Base-by-base conservation (phyloP, 2,888 invertebrate genomes). In the Oscheius sp. region DNA sequence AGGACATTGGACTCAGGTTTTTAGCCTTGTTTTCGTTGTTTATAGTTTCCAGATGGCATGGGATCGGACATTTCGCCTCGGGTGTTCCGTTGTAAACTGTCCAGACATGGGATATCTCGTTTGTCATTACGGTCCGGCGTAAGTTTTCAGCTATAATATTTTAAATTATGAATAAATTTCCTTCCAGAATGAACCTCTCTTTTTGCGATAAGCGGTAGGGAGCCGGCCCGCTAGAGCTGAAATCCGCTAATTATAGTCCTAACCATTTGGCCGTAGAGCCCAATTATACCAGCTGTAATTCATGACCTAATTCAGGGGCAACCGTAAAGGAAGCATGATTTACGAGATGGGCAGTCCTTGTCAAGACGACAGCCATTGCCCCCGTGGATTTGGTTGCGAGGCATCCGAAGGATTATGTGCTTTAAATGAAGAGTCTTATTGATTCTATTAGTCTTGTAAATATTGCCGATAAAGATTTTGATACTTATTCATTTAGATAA, bases 41-140 rank as follows among this genome's bases (percentile, higher is more conserved):
- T 50, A 25, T 12, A 52, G n/a, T n/a, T 34, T 69, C 66, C 68
- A 77, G 72, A 77, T 77, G 76, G 76, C 76, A 23, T 77, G 76
- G 76, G 74, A 74, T 50, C 64, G 72, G 55, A 73, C 71, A 8
- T 77, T 66, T 34, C 73, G 74, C 5, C 65, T 77, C 8, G 76
- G 76, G 12, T 77, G 76, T 67, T 71, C 73, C 45, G 71, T 77
- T 4, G 66, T 71, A 4, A 70, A 73, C 52, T 77, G 76, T 20
- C 74, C 74, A 3, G 65, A 70, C 17, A 77, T 77, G 76, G 73
- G 74, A 17, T 77, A 73, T 58, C 70, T 77, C n/a, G 76, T 77
- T 33, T 77, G 76, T 66, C 76, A 77, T 46, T 77, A 77, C 61
- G 74, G 76, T 34, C 76, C 76, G 50, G 74, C 76, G 73, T 76